Percentiles rank a stretch among this genome's conserved stretches.
These are phyloP conservation scores for Calliphora vomitoria DNA, from an alignment of 2,888 invertebrate genomes.

Conservation along the genomic window DNA sequence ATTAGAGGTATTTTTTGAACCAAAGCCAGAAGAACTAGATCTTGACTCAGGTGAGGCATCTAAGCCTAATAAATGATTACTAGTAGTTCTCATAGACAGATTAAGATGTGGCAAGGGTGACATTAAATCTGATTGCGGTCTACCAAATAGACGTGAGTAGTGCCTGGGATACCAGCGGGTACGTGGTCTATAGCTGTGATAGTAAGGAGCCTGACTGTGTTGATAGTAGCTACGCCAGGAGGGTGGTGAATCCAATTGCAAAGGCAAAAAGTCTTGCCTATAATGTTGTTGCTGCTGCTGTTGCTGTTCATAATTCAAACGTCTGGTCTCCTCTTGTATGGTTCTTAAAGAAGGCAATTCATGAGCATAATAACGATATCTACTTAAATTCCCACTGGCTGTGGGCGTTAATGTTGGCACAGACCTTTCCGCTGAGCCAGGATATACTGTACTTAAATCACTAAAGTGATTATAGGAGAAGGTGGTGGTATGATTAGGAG, in stretches of 20 bases:
- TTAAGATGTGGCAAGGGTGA: slow-evolving; percentile 87
- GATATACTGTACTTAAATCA: slow-evolving; percentile 94
- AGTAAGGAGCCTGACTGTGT: slow-evolving; percentile 81
- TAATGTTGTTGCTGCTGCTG: slow-evolving; percentile 74
- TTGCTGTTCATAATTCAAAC: slow-evolving; percentile 83
- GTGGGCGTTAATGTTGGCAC: slow-evolving; percentile 89
- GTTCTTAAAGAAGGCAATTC: slow-evolving; percentile 90
- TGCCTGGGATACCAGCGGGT: slow-evolving; percentile 89
- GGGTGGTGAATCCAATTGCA: slow-evolving; percentile 88
- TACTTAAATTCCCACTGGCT: slow-evolving; percentile 85
- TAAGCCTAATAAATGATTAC: slow-evolving; percentile 82
- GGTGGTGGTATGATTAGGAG: slow-evolving; percentile 78
- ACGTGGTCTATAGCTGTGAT: slow-evolving; percentile 86
- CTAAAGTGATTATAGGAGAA: slow-evolving; percentile 87
- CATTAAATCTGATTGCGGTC: slow-evolving; percentile 88
- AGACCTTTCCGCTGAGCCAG: slow-evolving; percentile 92
- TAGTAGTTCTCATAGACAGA: slow-evolving; percentile 78
- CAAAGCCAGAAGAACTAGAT: slow-evolving; percentile 95
- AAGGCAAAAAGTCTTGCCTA: slow-evolving; percentile 85
- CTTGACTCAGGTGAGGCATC: slow-evolving; percentile 95
- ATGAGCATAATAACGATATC: slow-evolving; percentile 87
- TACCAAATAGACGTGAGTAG: slow-evolving; percentile 88
- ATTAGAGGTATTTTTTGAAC: slow-evolving; percentile 93
- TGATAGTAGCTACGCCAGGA: slow-evolving; percentile 86
- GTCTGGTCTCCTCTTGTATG: slow-evolving; percentile 89